phyloP scores from a whole-genome alignment of 2,888 invertebrate genomes.

The Ophraella communa region DNA sequence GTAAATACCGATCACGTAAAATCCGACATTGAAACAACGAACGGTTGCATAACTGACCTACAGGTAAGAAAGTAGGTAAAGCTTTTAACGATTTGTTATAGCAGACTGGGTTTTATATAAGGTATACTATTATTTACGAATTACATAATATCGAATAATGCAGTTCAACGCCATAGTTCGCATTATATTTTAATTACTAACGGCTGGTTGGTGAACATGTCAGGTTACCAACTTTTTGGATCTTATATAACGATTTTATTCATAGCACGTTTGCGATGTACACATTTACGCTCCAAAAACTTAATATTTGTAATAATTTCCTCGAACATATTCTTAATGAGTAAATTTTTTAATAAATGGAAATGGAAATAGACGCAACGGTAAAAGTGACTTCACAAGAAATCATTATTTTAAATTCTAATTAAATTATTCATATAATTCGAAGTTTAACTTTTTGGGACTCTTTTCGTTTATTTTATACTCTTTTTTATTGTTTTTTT shows the following conservation, averaged over 20 bases:
- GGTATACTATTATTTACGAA: slow-evolving; percentile 18
- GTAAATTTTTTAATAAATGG: neutral
- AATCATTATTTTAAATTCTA: too few relatives aligned
- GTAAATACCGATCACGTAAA: neutral
- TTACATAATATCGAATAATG: slow-evolving; percentile 23
- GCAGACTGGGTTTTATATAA: slow-evolving; percentile 29
- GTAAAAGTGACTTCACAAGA: too few relatives aligned
- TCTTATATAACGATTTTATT: slow-evolving; percentile 3
- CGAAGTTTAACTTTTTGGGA: too few relatives aligned
- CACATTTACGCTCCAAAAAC: slow-evolving; percentile 4
- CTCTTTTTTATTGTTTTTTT: too few relatives aligned
- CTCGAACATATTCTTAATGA: neutral
- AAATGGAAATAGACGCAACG: too few relatives aligned
- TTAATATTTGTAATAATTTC: neutral
- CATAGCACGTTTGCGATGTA: neutral
- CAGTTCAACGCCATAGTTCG: slow-evolving; percentile 15
- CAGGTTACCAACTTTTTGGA: neutral
- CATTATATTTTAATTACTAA: slow-evolving; percentile 8
- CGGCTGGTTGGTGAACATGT: neutral
- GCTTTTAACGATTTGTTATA: slow-evolving; percentile 33
- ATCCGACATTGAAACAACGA: slow-evolving; percentile 40
- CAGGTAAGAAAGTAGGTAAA: slow-evolving; percentile 32
- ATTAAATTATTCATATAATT: too few relatives aligned
- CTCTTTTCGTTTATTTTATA: too few relatives aligned
- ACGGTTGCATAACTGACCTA: slow-evolving; percentile 41